Evolutionary conservation across 1,140 invertebrate genomes (phyloP).

Genomic region (Ips nitidus): DNA sequence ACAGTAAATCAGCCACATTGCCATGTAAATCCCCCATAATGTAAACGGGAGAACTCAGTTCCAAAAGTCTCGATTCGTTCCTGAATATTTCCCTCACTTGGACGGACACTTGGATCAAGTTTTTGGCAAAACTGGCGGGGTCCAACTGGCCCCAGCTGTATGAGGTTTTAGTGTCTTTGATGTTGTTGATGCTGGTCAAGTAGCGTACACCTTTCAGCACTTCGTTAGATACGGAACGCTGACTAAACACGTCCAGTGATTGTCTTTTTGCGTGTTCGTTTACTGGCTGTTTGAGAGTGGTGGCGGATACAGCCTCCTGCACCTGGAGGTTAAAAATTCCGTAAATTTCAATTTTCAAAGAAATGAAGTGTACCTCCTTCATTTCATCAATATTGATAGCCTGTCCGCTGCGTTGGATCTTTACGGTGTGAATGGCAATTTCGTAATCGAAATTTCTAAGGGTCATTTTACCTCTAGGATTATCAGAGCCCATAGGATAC

Average conservation of each 20-base stretch:
- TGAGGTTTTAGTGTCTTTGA: conserved; percentile 30
- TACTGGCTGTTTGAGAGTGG: conserved; percentile 28
- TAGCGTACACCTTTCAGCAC: conserved; percentile 45
- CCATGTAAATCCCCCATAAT: conserved; percentile 55
- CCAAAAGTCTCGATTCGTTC: conserved; percentile 51
- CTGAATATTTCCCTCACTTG: conserved; percentile 50
- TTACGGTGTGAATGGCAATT: conserved; percentile 42
- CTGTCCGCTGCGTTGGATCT: conserved; percentile 42
- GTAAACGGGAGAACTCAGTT: conserved; percentile 52
- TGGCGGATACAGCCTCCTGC: conserved; percentile 37
- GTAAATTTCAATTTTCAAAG: not conserved
- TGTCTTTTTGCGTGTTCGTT: conserved; percentile 38
- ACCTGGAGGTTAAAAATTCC: conserved; percentile 11
- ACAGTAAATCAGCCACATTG: conserved; percentile 53
- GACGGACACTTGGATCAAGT: conserved; percentile 41
- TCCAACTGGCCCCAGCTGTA: conserved; percentile 46
- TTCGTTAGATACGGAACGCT: conserved; percentile 45
- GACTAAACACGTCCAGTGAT: conserved; percentile 45
- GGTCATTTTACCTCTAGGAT: conserved; percentile 8
- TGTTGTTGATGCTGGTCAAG: conserved; percentile 41
- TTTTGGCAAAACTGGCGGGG: conserved; percentile 32
- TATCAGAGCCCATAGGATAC: not conserved
- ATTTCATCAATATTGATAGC: conserved; percentile 43
- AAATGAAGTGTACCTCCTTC: conserved; percentile 20
- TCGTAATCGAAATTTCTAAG: conserved; percentile 37